phyloP scores from a whole-genome alignment of 2,888 invertebrate species.

The Epistrophe grossulariae region DNA sequence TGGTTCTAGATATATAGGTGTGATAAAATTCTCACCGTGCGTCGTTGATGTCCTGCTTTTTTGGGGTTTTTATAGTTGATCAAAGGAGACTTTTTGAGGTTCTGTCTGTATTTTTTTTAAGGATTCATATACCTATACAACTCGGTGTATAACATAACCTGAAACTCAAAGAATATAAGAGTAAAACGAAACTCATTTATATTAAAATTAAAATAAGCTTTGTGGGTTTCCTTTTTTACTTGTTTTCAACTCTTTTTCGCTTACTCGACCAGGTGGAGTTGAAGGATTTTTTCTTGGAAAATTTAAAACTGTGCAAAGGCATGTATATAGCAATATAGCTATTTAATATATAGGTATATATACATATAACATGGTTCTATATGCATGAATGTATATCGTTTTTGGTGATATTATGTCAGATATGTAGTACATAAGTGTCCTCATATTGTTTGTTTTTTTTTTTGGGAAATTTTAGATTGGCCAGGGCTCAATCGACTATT shows the following conservation, averaged over 20 bases:
- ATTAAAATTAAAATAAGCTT: conserved; percentile 54
- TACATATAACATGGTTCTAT: no score
- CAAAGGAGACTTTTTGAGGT: not conserved
- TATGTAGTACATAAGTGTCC: no score
- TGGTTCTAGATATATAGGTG: conserved; percentile 2
- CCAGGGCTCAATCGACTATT: no score
- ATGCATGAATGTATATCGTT: no score
- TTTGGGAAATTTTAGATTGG: no score
- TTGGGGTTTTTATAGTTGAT: conserved; percentile 19
- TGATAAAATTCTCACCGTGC: conserved; percentile 38
- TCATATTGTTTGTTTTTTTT: no score
- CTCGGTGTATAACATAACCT: not conserved
- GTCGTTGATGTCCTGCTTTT: conserved; percentile 50
- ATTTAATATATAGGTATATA: no score
- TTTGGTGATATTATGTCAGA: no score
- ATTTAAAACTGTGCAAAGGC: no score
- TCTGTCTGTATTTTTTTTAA: not conserved
- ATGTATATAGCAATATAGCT: no score
- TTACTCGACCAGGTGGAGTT: not conserved
- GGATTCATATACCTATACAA: not conserved
- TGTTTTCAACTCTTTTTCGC: not conserved
- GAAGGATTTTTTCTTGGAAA: no score
- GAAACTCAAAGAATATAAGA: conserved; percentile 5
- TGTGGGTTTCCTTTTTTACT: not conserved
- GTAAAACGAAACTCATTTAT: conserved; percentile 62